Conservation (phyloP, 2,797 vertebrate genomes). For the Selene dorsalis region DNA sequence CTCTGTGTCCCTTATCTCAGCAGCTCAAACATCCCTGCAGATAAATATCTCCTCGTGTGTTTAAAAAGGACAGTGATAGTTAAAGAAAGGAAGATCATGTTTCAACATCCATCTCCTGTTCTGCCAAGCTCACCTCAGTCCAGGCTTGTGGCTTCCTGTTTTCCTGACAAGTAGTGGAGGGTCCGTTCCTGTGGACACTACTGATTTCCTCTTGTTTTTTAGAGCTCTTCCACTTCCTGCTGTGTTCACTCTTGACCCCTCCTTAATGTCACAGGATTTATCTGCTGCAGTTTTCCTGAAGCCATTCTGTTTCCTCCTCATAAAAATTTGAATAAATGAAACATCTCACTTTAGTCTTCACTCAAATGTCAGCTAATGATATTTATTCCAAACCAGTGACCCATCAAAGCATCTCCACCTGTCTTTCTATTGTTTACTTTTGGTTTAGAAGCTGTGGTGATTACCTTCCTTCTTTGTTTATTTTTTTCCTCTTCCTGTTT, state of each 20-base stretch:
- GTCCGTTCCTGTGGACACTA: constrained; percentile 63
- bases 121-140: constrained; percentile 29
- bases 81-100: constrained; percentile 47
- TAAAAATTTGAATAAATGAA: background rate
- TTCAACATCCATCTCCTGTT: constrained; percentile 54
- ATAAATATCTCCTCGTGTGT: constrained; percentile 22
- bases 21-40: background rate
- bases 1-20: background rate
- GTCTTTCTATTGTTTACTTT: constrained; percentile 20
- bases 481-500: constrained; percentile 49
- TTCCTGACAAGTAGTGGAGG: constrained; percentile 38
- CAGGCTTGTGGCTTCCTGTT: constrained; percentile 64
- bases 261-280: constrained; percentile 32
- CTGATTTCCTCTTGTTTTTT: constrained; percentile 65
- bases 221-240: constrained; percentile 62
- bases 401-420: background rate
- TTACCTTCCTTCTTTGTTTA: constrained; percentile 32
- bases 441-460: constrained; percentile 4
- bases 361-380: background rate
- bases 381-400: constrained; percentile 1
- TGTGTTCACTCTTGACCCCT: constrained; percentile 20
- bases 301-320: background rate
- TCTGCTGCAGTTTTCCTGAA: constrained; percentile 6
- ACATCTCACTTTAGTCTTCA: background rate
- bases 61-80: constrained; percentile 8